Base-by-base conservation (phyloP, 2,888 invertebrate species). In the Dolomedes plantarius region DNA sequence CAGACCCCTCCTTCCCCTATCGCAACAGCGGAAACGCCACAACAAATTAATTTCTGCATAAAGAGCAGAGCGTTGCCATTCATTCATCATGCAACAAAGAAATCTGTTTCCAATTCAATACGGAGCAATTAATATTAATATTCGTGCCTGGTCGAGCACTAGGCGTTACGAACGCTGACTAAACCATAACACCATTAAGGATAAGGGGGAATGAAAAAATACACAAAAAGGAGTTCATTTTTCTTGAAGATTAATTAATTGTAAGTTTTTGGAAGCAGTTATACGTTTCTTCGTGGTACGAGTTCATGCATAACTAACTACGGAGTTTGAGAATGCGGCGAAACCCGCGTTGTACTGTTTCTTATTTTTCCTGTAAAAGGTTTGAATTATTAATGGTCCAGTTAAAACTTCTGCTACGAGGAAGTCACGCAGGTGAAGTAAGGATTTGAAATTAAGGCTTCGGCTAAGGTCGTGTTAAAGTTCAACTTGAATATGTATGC, bases 91-190 rank as follows among this genome's bases (percentile, higher is more conserved):
- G 19, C 23, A 56, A 56, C 56, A 56, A 56, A 56, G 56, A 56
- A 56, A 56, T 56, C 19, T 56, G 67, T 77, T 83, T 76, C 67
- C 77, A 77, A 83, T 83, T 76, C 77, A 65, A 83, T 83, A 77
- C 83, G 39, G 67, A 29, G 73, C 83, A 77, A 83, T 83, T 83
- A 83, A 83, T 83, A 83, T 83, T 83, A 77, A 83, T 83, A 83
- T 72, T 73, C 72, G 67, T 65, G 77, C 83, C 77, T 72, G 83
- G 67, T 50, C 73, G 65, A 74, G 31, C 68, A 64, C 68, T 75
- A 19, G n/a, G 67, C 83, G 50, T 77, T 69, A 65, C 74, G 71
- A 65, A 71, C 71, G 65, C 65, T 73, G 83, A 69, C 76, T 56
- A 79, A 79, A 65, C 79, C 74, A 75, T 82, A 76, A 76, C 76